Evolutionary conservation across 2,797 vertebrate species (phyloP), one percentile per base, ranked within the genome.

Genomic region (Apodemus agrarius): DNA sequence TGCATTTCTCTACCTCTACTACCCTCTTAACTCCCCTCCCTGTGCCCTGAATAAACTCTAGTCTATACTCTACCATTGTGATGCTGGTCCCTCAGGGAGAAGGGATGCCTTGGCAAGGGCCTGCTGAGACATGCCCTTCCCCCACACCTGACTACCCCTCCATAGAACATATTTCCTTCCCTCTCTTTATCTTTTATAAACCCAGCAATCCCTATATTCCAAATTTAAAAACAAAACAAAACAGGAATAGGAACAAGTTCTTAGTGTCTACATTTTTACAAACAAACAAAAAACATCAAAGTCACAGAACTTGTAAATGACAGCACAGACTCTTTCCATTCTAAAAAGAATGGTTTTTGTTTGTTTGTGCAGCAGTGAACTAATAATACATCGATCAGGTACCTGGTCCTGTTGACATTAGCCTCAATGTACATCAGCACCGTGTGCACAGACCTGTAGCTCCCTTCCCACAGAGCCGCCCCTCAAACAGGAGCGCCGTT

Each of bases 181-280:
- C 52, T 13, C 11, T 52, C 52, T 52, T 52, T 52, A 52, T 52
- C 52, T 52, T 52, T 52, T 52, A 52, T 52, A 12, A 52, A 52
- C 52, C 13, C 52, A 52, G 52, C 52, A 52, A 67, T 26, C 31
- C 3, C 43, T 26, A 59, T 21, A 46, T 79, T 22, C 61, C 13
- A 79, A 59, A 49, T 83, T 46, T 54, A 87, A 72, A 49, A 34
- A 61, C 19, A 46, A 34, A 43, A 65, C 63, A 65, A 65, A 37
- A 86, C 21, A 63, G 16, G 29, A 43, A 67, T 4, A 40, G 34
- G 19, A 0, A n/a, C n/a, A 26, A 79, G 9, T 75, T 52, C n/a
- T 72, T 96, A 80, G 52, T 52, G 88, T 86, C 57, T 63, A 24
- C 4, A 52, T 29, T 91, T 94, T 97, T 82, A 57, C 43, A 94